phyloP scores from a whole-genome alignment of 2,797 vertebrate genomes.

The Holocentrus rufus region DNA sequence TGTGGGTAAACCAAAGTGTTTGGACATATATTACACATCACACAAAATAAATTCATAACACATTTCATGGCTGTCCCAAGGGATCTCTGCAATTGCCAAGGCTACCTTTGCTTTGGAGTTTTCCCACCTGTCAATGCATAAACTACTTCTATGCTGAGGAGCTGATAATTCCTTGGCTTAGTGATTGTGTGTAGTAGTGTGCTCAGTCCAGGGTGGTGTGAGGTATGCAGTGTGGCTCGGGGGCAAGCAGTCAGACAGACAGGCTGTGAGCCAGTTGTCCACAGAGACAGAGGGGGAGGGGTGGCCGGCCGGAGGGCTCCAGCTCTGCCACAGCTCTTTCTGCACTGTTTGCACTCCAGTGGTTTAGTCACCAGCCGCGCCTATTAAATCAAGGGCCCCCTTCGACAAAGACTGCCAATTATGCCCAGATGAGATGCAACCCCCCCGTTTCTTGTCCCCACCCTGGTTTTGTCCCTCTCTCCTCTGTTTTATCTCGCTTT shows the following conservation, averaged over 20 bases:
- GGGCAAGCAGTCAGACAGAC: conserved; percentile 75
- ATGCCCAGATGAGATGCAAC: conserved; percentile 72
- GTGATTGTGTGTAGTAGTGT: conserved; percentile 37
- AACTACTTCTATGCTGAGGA: conserved; percentile 21
- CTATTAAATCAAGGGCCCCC: conserved; percentile 83
- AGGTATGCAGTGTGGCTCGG: conserved; percentile 71
- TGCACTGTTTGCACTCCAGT: conserved; percentile 81
- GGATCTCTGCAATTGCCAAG: background rate
- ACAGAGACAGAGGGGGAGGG: conserved; percentile 67
- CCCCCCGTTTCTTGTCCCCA: conserved; percentile 44
- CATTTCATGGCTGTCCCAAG: background rate
- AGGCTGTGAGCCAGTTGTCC: conserved; percentile 77
- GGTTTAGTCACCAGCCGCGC: conserved; percentile 81
- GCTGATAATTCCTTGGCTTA: conserved; percentile 25
- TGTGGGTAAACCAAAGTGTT: no score
- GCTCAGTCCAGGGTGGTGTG: conserved; percentile 56
- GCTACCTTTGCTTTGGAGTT: conserved; percentile 15
- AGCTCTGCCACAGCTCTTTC: conserved; percentile 75
- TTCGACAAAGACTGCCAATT: conserved; percentile 82
- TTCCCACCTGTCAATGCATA: conserved; percentile 14
- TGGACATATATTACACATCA: no score
- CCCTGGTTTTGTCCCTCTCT: conserved; percentile 46
- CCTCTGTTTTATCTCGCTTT: conserved; percentile 53
- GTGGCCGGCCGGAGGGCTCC: conserved; percentile 68
- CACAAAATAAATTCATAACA: background rate